Percentiles rank a stretch among this genome's conserved stretches.
Evolutionary conservation across 2,113 vertebrate genomes (phyloP).

Genomic region (Sula dactylatra): DNA sequence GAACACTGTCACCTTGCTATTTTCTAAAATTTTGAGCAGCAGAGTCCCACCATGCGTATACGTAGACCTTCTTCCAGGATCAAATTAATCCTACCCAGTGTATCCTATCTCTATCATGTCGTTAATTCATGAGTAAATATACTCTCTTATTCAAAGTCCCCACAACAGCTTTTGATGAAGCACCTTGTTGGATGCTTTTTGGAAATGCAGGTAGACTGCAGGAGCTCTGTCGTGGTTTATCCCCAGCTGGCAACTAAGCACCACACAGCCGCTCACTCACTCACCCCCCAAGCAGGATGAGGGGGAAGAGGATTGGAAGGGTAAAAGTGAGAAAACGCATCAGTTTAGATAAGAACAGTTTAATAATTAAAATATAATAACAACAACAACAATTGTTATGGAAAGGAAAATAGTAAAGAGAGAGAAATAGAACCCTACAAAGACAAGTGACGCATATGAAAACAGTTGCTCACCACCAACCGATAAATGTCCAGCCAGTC

Average conservation of each 20-base stretch:
- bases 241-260: not conserved
- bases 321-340: not conserved
- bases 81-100: not conserved
- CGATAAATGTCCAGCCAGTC: not conserved
- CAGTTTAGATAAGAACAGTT: not conserved
- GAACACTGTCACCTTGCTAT: not conserved
- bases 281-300: rapidly evolving
- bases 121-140: not conserved
- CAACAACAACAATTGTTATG: not conserved
- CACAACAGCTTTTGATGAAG: not conserved
- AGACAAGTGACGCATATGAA: not conserved
- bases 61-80: not conserved
- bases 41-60: not conserved
- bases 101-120: not conserved
- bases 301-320: not conserved
- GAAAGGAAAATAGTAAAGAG: not conserved
- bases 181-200: not conserved
- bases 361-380: not conserved
- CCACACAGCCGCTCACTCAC: not conserved
- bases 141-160: not conserved
- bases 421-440: not conserved
- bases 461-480: not conserved
- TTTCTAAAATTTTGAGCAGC: not conserved
- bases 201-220: not conserved
- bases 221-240: not conserved